Conservation (phyloP, 2,888 invertebrate species). For the Agrotis puta region DNA sequence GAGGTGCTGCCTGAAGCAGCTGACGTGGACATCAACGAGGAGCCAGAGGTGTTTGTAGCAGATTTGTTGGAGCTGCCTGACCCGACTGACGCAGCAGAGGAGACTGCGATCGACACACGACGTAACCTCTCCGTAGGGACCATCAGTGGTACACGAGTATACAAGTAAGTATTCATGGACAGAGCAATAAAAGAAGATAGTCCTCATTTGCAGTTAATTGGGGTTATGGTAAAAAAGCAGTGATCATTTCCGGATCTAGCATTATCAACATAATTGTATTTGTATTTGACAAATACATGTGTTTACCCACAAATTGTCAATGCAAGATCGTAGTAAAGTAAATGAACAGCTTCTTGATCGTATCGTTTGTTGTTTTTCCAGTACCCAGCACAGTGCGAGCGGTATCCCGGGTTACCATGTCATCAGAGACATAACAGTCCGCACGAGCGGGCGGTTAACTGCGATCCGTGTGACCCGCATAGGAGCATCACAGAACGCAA, state of each 20-base stretch:
- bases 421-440: background rate
- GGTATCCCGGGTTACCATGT: background rate
- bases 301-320: too few species aligned
- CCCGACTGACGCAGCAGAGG: background rate
- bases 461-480: conserved; percentile 23
- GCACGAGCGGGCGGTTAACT: conserved; percentile 2
- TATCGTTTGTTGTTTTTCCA: conserved; percentile 5
- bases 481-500: conserved; percentile 23
- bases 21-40: background rate
- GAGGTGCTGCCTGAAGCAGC: background rate
- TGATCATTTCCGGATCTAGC: too few species aligned
- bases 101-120: background rate
- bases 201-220: background rate
- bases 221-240: too few species aligned
- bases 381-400: background rate
- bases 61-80: conserved; percentile 7
- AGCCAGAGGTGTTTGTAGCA: background rate
- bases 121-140: background rate
- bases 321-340: too few species aligned
- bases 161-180: background rate
- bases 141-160: background rate
- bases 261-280: too few species aligned
- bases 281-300: too few species aligned
- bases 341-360: too few species aligned
- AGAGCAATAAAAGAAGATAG: background rate